Base-by-base conservation (phyloP, 2,888 invertebrate genomes). In the Ormyrus labotus region DNA sequence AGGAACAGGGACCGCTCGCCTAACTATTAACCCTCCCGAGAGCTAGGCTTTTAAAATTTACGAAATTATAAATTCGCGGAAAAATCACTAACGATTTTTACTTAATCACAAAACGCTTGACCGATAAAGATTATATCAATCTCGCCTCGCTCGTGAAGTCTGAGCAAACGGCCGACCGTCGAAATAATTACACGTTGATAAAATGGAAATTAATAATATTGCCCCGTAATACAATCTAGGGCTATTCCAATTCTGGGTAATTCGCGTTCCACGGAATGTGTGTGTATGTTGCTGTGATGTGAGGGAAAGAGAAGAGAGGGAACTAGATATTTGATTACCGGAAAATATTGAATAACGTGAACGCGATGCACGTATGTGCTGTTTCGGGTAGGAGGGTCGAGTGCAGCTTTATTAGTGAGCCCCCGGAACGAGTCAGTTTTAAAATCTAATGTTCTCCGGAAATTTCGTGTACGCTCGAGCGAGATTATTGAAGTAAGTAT, bases 151-250 rank as follows among this genome's bases (percentile, higher is more conserved):
- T 6, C 10, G 19, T 19, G 19, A 19, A 19, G 19, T 19, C 19
- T 19, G 19, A 1, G 50, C 69, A 50, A 60, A 73, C 34, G 11
- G 11, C 47, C 73, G 67, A 58, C 58, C 67, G 10, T 48, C 13
- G n/a, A 10, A 78, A 74, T 79, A 79, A 79, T 74, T 72, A 64
- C 72, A 57, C 10, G 58, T 77, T 69, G 19, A 63, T 47, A 75
- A 74, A 78, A 78, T 82, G 84, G 77, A 85, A 84, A 86, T 86
- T 84, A 84, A 85, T 78, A 81, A 84, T 85, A 85, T 87, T 85
- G 84, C 55, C 53, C n/a, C n/a, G 48, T 65, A 78, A 58, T 71
- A 71, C 51, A 71, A 78, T 78, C 71, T 50, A 57, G 63, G 6
- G 34, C 47, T 55, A 48, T 58, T 48, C 11, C 11, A 9, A 48